A percentile compares a stretch with the other conserved stretches of the same genome.
Conservation (phyloP, 1,140 invertebrate genomes). For the Psix sp. region DNA sequence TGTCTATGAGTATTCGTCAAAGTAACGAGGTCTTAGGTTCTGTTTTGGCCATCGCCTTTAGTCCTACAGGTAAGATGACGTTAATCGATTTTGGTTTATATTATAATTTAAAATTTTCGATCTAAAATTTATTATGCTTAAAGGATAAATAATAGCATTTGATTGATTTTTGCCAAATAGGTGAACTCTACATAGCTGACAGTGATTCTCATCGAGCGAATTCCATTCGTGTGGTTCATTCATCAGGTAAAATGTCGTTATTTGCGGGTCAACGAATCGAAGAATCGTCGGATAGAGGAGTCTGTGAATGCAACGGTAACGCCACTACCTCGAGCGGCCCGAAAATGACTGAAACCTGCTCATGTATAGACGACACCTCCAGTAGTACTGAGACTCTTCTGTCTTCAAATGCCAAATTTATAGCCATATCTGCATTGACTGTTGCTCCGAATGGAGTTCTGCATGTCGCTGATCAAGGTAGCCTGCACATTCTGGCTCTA, state of each 20-base stretch:
- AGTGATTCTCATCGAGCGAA: slow-evolving; percentile 93
- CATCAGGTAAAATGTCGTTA: slow-evolving; percentile 88
- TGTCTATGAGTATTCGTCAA: slow-evolving; percentile 62
- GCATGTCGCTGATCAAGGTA: slow-evolving; percentile 96
- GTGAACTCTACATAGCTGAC: slow-evolving; percentile 95
- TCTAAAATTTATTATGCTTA: neutral
- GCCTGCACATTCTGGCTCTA: slow-evolving; percentile 90
- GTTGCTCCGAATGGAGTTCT: slow-evolving; percentile 95
- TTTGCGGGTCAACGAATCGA: slow-evolving; percentile 87
- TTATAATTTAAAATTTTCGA: too few species aligned
- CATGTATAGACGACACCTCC: slow-evolving; percentile 81
- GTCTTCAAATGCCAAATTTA: slow-evolving; percentile 93
- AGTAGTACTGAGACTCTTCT: slow-evolving; percentile 87
- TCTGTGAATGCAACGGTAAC: slow-evolving; percentile 73
- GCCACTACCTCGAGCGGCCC: slow-evolving; percentile 69
- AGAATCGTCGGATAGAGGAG: slow-evolving; percentile 60
- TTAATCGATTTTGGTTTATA: too few species aligned
- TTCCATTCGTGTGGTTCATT: slow-evolving; percentile 89
- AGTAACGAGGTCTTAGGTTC: slow-evolving; percentile 83
- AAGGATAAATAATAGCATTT: neutral
- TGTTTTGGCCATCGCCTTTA: slow-evolving; percentile 90
- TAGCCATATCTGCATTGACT: slow-evolving; percentile 92
- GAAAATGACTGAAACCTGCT: slow-evolving; percentile 77
- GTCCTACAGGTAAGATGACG: slow-evolving; percentile 81
- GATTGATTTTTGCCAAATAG: slow-evolving; percentile 75